Conservation (phyloP, 2,888 invertebrate species). For the Pristionchus entomophagus region DNA sequence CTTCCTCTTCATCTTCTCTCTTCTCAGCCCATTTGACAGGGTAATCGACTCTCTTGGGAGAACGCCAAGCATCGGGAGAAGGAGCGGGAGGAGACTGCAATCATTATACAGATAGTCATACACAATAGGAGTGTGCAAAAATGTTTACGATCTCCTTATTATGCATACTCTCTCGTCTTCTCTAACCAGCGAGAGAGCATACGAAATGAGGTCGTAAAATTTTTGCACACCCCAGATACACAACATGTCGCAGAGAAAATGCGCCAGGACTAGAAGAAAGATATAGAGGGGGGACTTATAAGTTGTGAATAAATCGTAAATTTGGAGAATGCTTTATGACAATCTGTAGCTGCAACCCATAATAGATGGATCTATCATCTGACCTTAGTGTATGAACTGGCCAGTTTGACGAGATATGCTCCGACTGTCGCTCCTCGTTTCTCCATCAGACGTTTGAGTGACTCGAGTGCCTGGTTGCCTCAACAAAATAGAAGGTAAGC, state of each 20-base stretch:
- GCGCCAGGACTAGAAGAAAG: too few relatives aligned
- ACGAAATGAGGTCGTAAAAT: too few relatives aligned
- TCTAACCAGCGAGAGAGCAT: too few relatives aligned
- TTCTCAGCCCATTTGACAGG: background rate
- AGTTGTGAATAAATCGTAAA: too few relatives aligned
- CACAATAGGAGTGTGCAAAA: background rate
- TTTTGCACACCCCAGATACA: background rate
- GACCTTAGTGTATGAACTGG: conserved; percentile 32
- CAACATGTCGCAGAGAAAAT: too few relatives aligned
- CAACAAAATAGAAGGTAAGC: background rate
- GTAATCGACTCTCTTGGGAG: background rate
- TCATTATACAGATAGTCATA: background rate
- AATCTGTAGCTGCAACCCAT: too few relatives aligned
- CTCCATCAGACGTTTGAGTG: background rate
- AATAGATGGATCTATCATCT: too few relatives aligned
- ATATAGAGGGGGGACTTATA: too few relatives aligned
- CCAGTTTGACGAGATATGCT: conserved; percentile 6
- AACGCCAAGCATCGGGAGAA: background rate
- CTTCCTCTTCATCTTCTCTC: background rate
- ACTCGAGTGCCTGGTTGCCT: conserved; percentile 38
- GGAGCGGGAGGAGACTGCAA: background rate
- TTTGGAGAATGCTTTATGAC: too few relatives aligned
- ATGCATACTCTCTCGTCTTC: too few relatives aligned
- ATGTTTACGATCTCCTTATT: background rate
- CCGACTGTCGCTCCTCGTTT: background rate